Base-by-base conservation (phyloP, 1,140 invertebrate species). In the Drosophila hydei region DNA sequence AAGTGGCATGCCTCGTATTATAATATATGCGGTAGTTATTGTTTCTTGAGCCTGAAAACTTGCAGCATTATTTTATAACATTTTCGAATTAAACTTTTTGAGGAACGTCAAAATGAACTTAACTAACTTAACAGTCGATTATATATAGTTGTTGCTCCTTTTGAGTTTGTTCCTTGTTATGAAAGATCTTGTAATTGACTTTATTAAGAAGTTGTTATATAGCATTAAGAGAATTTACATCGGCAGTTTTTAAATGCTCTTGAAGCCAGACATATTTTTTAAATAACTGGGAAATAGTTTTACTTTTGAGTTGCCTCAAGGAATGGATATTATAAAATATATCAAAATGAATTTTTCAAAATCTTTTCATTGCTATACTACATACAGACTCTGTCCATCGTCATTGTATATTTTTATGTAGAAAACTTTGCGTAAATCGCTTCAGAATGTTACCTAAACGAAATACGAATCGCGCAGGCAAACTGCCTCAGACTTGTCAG, bases 31-130 rank as follows among this genome's bases (percentile, higher is more conserved):
- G 51, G 21, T 38, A 54, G 30, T 27, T 68, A 73, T 70, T 74
- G 75, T 79, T 77, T 73, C 47, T 60, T 64, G 63, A 62, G 23
- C 52, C 33, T 27, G 9, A 54, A 54, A 64, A 45, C 42, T 55
- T 62, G 36, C 18, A 23, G 69, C 42, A 74, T 73, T 67, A 71
- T 67, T 80, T 73, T 47, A 60, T 50, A 61, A 56, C 55, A 65
- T 47, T 62, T 73, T 70, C 23, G 12, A 47, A 59, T 68, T 76
- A 45, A 76, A 75, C 62, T 63, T 75, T 72, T 54, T 23, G 5
- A 52, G 30, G 48, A 30, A 33, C 50, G 21, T 47, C 36, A 69
- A 27, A 64, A 12, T 21, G 1, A 3, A 36, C 8, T 27, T 43
- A 51, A 16, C 47, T 72, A 42, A 1, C 18, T 19, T 40, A 61